A percentile compares a stretch with the other conserved stretches of the same genome.
phyloP scores from a whole-genome alignment of 2,113 vertebrate genomes.

The Brachyhypopomus gauderio region DNA sequence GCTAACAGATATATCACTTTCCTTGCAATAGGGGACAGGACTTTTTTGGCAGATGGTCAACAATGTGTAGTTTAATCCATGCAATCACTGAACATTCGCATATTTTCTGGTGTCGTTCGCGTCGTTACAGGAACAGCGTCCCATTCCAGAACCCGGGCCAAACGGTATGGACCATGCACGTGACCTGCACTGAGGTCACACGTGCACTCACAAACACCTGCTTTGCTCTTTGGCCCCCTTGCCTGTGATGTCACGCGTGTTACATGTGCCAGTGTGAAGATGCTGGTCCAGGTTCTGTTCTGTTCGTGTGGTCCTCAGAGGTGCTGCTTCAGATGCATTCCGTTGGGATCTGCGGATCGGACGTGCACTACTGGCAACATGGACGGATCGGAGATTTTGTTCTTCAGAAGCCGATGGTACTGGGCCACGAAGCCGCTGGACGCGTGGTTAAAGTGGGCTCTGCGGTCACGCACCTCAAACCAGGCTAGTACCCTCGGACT shows the following conservation, averaged over 20 bases:
- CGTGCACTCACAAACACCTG: background rate
- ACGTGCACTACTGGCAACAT: constrained; percentile 93
- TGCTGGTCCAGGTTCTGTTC: background rate
- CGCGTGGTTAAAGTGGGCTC: constrained; percentile 86
- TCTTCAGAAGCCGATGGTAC: constrained; percentile 86
- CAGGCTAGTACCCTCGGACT: constrained; percentile 69
- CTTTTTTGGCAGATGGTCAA: background rate
- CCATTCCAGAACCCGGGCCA: constrained; percentile 73
- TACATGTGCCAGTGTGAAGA: background rate
- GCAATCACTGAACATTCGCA: background rate
- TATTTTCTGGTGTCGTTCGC: constrained; percentile 4
- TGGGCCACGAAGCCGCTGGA: constrained; percentile 92
- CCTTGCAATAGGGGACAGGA: too few relatives aligned
- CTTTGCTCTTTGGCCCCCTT: background rate
- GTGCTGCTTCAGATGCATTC: constrained; percentile 94
- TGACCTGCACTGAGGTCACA: background rate
- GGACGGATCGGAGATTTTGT: constrained; percentile 88
- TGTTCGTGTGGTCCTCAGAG: constrained; percentile 71
- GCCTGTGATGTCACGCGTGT: background rate
- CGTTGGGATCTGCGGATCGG: constrained; percentile 94
- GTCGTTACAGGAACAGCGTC: constrained; percentile 69
- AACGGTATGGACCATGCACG: constrained; percentile 62
- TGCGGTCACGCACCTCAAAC: constrained; percentile 82
- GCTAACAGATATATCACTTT: background rate
- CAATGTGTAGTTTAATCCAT: too few relatives aligned